Percentiles rank a stretch among this genome's conserved stretches.
phyloP scores from a whole-genome alignment of 2,888 invertebrate species.

The Theretra japonica region DNA sequence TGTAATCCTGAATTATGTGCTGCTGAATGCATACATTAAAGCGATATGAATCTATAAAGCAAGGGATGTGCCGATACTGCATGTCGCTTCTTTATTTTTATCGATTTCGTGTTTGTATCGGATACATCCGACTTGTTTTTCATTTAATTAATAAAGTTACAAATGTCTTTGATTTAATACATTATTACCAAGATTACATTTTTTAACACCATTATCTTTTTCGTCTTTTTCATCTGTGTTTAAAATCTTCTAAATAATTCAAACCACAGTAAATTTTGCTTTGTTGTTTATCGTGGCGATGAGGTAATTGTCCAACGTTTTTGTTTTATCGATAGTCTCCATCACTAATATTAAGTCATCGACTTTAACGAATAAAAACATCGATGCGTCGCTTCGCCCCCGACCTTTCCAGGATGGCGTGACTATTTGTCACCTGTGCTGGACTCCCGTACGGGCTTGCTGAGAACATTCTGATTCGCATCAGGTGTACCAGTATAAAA shows the following conservation, averaged over 20 bases:
- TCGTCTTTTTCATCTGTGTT: neutral
- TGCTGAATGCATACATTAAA: constrained; percentile 84
- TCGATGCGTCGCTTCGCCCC: constrained; percentile 74
- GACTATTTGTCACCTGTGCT: constrained; percentile 83
- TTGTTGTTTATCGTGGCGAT: neutral
- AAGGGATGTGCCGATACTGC: constrained; percentile 58
- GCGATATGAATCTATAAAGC: constrained; percentile 81
- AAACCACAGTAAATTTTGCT: too few relatives aligned
- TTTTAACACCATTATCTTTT: neutral
- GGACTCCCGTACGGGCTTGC: constrained; percentile 80
- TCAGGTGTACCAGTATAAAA: constrained; percentile 57
- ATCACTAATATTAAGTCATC: constrained; percentile 80
- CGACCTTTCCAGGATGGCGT: constrained; percentile 77
- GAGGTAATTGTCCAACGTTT: neutral
- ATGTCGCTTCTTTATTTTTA: constrained; percentile 40
- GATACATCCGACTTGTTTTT: neutral
- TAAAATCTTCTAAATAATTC: neutral
- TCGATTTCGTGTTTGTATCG: constrained; percentile 38
- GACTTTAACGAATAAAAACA: constrained; percentile 77
- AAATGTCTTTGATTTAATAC: neutral
- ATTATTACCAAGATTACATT: neutral
- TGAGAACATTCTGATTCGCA: constrained; percentile 79
- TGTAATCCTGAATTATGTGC: constrained; percentile 84
- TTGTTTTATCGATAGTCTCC: constrained; percentile 55
- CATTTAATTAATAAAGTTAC: constrained; percentile 7